Evolutionary conservation across 1,140 invertebrate species (phyloP).

Genomic region (Sesamia nonagrioides): DNA sequence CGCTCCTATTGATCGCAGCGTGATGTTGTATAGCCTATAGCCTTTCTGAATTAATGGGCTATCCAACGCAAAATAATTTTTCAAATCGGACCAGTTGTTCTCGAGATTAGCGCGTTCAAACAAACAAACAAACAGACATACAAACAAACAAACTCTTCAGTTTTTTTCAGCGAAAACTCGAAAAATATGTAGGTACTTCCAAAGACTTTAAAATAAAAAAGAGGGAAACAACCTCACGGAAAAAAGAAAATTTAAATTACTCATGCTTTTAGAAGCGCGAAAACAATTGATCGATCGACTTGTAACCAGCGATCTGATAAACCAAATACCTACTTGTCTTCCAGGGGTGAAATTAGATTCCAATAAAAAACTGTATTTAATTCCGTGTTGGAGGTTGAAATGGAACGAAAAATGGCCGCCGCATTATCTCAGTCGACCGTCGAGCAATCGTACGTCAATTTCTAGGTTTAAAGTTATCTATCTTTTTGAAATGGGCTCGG

Average conservation of each 20-base stretch:
- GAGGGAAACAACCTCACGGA: not conserved
- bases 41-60: too few relatives aligned
- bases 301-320: constrained; percentile 11
- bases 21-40: too few relatives aligned
- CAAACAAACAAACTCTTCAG: too few relatives aligned
- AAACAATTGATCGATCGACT: not conserved
- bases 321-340: constrained; percentile 24
- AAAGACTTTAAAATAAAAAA: not conserved
- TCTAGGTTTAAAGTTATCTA: constrained; percentile 1
- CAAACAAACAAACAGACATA: too few relatives aligned
- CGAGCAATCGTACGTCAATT: constrained; percentile 19
- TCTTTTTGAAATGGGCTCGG: too few relatives aligned
- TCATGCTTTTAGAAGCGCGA: not conserved
- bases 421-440: constrained; percentile 13
- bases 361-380: constrained; percentile 27
- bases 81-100: too few relatives aligned
- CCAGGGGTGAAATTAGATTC: constrained; percentile 30
- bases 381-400: not conserved
- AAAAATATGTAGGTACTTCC: too few relatives aligned
- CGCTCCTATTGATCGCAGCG: too few relatives aligned
- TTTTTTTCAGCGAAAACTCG: too few relatives aligned
- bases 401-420: constrained; percentile 26
- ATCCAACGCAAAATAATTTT: too few relatives aligned
- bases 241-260: constrained; percentile 11
- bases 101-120: too few relatives aligned